Percentiles rank a stretch among this genome's conserved stretches.
phyloP scores from a whole-genome alignment of 1,140 invertebrate genomes.

The Drosophila jambulina region DNA sequence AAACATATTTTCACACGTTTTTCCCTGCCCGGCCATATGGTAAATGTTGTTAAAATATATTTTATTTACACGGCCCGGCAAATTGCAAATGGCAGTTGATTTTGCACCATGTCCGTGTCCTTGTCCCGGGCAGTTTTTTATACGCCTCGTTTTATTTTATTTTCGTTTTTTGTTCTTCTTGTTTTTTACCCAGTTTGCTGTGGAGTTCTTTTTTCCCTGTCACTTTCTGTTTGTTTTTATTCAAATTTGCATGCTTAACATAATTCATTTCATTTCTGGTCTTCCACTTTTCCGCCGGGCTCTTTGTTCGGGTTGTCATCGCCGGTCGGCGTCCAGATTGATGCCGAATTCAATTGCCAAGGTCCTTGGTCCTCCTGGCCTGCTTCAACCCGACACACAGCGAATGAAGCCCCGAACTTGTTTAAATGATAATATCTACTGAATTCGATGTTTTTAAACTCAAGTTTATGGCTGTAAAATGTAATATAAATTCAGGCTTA shows the following conservation, averaged over 20 bases:
- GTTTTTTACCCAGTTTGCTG: constrained; percentile 3
- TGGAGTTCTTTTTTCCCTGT: constrained; percentile 4
- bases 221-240: constrained; percentile 37
- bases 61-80: constrained; percentile 49
- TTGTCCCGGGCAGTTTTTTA: constrained; percentile 7
- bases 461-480: neutral
- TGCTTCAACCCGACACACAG: neutral
- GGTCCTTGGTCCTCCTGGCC: constrained; percentile 15
- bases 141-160: constrained; percentile 1
- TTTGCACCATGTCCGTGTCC: constrained; percentile 27
- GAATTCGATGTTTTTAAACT: neutral
- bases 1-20: neutral
- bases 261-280: constrained; percentile 55
- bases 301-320: constrained; percentile 33
- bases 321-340: constrained; percentile 35
- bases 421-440: neutral
- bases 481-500: neutral
- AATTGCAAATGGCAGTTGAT: constrained; percentile 60
- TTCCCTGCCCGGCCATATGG: neutral
- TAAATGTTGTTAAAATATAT: constrained; percentile 45
- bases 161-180: neutral
- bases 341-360: constrained; percentile 36
- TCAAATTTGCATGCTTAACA: constrained; percentile 57
- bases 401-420: neutral
- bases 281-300: constrained; percentile 1